Base-by-base conservation (phyloP, 2,113 vertebrate genomes). In the Gnathonemus longibarbis region DNA sequence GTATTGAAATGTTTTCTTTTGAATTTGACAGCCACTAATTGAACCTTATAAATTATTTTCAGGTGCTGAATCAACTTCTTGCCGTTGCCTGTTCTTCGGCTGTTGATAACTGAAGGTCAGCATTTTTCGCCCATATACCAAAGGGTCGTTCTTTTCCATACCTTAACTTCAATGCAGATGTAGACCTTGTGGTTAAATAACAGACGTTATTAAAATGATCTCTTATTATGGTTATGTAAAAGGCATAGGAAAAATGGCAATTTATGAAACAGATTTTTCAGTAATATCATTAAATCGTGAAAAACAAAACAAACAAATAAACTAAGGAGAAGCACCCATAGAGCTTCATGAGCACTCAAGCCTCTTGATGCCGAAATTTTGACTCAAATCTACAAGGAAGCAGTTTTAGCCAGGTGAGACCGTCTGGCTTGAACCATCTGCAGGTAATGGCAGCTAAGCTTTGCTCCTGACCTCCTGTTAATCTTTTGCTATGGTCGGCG, bases 21-120 rank as follows among this genome's bases (percentile, higher is more conserved):
- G 87, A 88, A 84, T 92, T 90, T 93, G 94, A 93, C 93, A 91
- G 90, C n/a, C 24, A 88, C 93, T 95, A 95, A 95, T 95, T 95
- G 93, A 95, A 95, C 93, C 92, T 87, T 93, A 90, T 93, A 92
- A 95, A 95, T 95, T 94, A 95, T 62, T 9, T 84, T 90, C 89
- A 91, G 91, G 48, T 91, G 90, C 49, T 46, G 17, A 50, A 88
- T 42, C 39, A 52, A 84, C 66, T 74, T 88, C 66, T 7, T 77
- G 46, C 70, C 45, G 90, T 92, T 91, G 92, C 93, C 94, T 94
- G 94, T 94, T 94, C 93, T 93, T 91, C 90, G 90, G 94, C 93
- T 89, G 93, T 89, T 27, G 90, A 91, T 92, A 92, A 94, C 93
- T 93, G 90, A 91, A 92, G 91, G 91, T 87, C 31, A 91, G 91